phyloP scores from a whole-genome alignment of 2,113 vertebrate genomes.

The Scartelaos histophorus region DNA sequence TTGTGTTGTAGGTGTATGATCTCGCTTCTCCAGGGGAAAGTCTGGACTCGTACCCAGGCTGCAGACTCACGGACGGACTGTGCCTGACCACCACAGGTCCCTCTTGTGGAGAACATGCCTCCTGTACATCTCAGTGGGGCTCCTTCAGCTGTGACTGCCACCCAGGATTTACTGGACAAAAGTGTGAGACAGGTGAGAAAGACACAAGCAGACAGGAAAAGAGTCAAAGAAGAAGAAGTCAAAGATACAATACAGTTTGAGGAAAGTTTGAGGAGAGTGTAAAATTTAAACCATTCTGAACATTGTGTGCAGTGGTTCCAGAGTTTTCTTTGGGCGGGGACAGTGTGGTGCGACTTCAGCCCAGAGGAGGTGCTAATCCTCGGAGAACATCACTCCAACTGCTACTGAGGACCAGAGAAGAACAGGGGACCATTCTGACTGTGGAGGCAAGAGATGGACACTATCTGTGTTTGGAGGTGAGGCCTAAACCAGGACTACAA shows the following conservation, averaged over 20 bases:
- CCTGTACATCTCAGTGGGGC: constrained; percentile 82
- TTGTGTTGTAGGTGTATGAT: constrained; percentile 80
- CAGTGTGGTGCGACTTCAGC: constrained; percentile 79
- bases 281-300: too few species aligned
- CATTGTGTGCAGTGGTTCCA: constrained; percentile 72
- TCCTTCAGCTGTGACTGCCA: constrained; percentile 86
- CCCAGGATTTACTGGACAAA: constrained; percentile 80
- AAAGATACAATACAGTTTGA: too few species aligned
- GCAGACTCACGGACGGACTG: constrained; percentile 77
- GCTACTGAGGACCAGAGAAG: constrained; percentile 80
- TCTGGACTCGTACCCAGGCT: constrained; percentile 81
- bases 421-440: constrained; percentile 79
- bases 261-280: too few species aligned
- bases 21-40: constrained; percentile 83
- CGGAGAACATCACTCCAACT: constrained; percentile 77
- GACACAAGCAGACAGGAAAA: background rate
- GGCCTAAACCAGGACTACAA: background rate
- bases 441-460: constrained; percentile 71
- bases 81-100: constrained; percentile 75
- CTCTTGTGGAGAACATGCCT: constrained; percentile 82
- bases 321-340: constrained; percentile 85
- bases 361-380: constrained; percentile 68
- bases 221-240: background rate
- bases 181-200: constrained; percentile 81
- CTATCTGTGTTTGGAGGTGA: constrained; percentile 81